phyloP scores from a whole-genome alignment of 2,888 invertebrate species.

The Synanthedon andrenaeformis region DNA sequence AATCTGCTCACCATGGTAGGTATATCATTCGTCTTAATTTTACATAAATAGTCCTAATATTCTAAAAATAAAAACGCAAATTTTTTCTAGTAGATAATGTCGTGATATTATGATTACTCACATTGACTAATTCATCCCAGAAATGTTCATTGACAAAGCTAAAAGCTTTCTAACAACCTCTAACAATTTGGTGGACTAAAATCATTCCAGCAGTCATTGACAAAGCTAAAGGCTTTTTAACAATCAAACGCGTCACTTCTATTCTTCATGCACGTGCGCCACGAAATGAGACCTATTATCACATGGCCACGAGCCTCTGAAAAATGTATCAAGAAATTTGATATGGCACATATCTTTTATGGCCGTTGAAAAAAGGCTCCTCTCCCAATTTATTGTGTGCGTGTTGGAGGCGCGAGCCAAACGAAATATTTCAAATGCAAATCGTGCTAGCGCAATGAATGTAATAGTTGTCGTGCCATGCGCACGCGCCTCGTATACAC shows the following conservation, averaged over 20 bases:
- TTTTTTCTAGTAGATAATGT: too few species aligned
- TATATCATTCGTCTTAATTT: too few species aligned
- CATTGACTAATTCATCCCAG: too few species aligned
- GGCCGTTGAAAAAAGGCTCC: constrained; percentile 31
- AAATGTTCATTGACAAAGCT: too few species aligned
- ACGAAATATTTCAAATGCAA: constrained; percentile 70
- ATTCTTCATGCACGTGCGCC: constrained; percentile 61
- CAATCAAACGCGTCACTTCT: constrained; percentile 19
- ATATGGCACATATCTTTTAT: constrained; percentile 50
- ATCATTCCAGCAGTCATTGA: constrained; percentile 11
- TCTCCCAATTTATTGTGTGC: constrained; percentile 55
- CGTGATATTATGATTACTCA: too few species aligned
- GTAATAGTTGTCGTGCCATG: constrained; percentile 65
- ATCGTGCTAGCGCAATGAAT: constrained; percentile 67
- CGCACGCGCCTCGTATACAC: constrained; percentile 65
- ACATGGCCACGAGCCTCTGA: constrained; percentile 44
- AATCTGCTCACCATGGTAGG: too few species aligned
- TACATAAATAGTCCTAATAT: too few species aligned
- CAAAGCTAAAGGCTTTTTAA: constrained; percentile 13
- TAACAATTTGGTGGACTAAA: too few species aligned
- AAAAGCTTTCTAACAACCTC: too few species aligned
- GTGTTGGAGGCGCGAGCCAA: constrained; percentile 51
- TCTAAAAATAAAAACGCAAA: too few species aligned
- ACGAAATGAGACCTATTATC: constrained; percentile 54
- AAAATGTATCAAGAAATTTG: constrained; percentile 67